Evolutionary conservation across 2,113 vertebrate species (phyloP).

Genomic region (Excalfactoria chinensis): DNA sequence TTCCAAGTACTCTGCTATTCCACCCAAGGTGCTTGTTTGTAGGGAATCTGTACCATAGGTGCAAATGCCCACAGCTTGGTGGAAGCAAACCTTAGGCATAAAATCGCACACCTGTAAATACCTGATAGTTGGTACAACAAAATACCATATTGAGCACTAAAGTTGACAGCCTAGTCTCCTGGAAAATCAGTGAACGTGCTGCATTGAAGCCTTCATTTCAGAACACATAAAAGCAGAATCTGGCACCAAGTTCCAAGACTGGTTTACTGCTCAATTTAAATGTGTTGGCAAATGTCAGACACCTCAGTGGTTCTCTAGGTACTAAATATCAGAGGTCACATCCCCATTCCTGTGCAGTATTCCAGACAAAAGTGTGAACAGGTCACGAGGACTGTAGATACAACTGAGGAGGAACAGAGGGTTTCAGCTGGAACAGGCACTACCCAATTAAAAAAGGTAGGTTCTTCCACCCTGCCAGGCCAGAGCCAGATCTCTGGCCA

Average conservation of each 20-base stretch:
- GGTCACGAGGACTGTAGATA: not conserved
- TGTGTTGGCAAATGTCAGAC: not conserved
- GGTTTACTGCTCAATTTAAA: not conserved
- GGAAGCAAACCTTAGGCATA: not conserved
- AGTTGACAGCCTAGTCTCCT: not conserved
- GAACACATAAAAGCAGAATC: not conserved
- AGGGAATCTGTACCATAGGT: not conserved
- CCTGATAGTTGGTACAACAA: conserved; percentile 2
- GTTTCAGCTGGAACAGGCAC: not conserved
- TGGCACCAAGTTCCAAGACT: not conserved
- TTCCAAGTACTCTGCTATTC: not conserved
- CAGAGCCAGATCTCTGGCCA: not conserved
- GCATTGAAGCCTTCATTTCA: not conserved
- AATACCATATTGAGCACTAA: not conserved
- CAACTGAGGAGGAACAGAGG: not conserved
- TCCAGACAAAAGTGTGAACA: not conserved
- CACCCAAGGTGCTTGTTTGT: not conserved
- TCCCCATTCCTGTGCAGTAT: not conserved
- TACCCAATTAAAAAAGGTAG: not conserved
- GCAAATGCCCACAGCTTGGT: not conserved
- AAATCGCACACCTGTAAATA: conserved; percentile 5
- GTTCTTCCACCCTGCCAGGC: not conserved
- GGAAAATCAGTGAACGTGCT: not conserved
- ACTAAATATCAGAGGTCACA: rapidly evolving
- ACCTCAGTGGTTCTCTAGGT: not conserved